Percentiles rank a stretch among this genome's conserved stretches.
Conservation (phyloP, 1,140 invertebrate species). For the Parasteatoda tepidariorum region DNA sequence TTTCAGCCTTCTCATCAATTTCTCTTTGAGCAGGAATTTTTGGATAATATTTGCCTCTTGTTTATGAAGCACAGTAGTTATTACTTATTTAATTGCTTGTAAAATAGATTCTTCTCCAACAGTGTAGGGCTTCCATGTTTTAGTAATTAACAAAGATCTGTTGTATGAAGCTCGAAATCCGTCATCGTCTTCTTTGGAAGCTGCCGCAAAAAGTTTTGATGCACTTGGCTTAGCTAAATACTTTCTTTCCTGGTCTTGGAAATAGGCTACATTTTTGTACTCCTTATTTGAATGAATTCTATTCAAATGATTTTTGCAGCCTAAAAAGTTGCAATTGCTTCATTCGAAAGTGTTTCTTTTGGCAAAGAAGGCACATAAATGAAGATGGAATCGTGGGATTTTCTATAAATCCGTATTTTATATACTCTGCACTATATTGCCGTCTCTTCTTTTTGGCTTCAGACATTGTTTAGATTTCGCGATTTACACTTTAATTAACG, state of each 20-base stretch:
- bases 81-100: conserved; percentile 21
- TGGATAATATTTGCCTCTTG: conserved; percentile 24
- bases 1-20: conserved; percentile 24
- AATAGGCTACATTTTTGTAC: conserved; percentile 43
- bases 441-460: conserved; percentile 27
- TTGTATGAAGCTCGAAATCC: conserved; percentile 60
- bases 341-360: conserved; percentile 33
- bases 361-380: conserved; percentile 24
- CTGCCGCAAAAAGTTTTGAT: not conserved
- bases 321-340: conserved; percentile 28
- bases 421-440: conserved; percentile 39
- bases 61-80: conserved; percentile 41
- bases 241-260: conserved; percentile 14
- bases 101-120: conserved; percentile 60
- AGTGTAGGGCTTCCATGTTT: conserved; percentile 53
- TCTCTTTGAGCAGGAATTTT: conserved; percentile 38
- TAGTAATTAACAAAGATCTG: conserved; percentile 58
- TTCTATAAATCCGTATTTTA: conserved; percentile 40
- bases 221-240: not conserved
- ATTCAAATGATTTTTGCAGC: conserved; percentile 26
- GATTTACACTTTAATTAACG: too few species aligned
- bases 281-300: conserved; percentile 33
- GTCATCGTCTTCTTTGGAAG: conserved; percentile 55
- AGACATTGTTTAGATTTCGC: too few species aligned
- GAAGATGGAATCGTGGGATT: conserved; percentile 10